Conservation (phyloP, 2,888 invertebrate genomes). For the Dione juno region DNA sequence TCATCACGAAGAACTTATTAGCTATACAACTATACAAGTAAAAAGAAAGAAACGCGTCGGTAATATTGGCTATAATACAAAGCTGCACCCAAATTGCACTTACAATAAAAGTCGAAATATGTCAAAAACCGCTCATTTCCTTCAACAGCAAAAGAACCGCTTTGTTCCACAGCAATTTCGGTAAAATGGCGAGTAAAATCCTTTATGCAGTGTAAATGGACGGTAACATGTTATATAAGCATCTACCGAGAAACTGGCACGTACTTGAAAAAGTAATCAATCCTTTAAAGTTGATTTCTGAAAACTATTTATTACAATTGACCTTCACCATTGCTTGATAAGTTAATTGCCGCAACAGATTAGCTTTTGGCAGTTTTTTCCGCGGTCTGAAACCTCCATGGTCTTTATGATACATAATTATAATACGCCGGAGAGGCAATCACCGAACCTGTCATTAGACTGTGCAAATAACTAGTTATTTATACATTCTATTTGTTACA, state of each 20-base stretch:
- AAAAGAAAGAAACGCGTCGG: conserved; percentile 44
- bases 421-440: conserved; percentile 73
- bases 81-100: conserved; percentile 59
- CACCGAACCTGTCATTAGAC: conserved; percentile 78
- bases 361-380: conserved; percentile 78
- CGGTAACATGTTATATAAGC: conserved; percentile 3
- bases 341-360: conserved; percentile 80
- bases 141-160: conserved; percentile 51
- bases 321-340: conserved; percentile 78
- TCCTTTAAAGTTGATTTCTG: conserved; percentile 38
- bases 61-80: conserved; percentile 58
- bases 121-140: conserved; percentile 62
- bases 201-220: conserved; percentile 48
- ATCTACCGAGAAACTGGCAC: conserved; percentile 21
- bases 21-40: conserved; percentile 26
- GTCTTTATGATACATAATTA: conserved; percentile 81
- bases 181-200: conserved; percentile 53
- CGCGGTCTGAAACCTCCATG: conserved; percentile 57
- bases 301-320: conserved; percentile 64
- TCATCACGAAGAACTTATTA: conserved; percentile 28
- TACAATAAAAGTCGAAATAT: conserved; percentile 62
- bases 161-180: conserved; percentile 67
- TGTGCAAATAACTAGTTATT: conserved; percentile 80
- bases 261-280: conserved; percentile 20
- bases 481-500: conserved; percentile 59